Evolutionary conservation across 2,113 vertebrate species (phyloP), one percentile per base, ranked within the genome.

Genomic region (Spheniscus mendiculus): DNA sequence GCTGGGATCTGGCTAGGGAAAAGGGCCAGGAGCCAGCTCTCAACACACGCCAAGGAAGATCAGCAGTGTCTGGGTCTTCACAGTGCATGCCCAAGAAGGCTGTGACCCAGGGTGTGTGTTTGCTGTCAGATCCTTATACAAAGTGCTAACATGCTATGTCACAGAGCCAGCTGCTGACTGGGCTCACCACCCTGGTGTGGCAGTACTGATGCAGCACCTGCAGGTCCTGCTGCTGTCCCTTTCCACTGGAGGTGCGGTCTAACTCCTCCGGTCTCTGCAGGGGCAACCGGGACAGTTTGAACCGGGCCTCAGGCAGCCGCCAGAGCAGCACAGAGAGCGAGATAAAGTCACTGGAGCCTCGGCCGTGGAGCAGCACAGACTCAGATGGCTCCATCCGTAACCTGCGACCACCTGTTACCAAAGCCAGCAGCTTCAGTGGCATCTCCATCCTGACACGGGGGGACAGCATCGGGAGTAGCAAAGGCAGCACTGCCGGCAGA

Each of bases 271-370:
- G 2, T 97, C 87, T 95, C 92, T 52, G 30, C 98, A 99, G 99
- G 98, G 99, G 99, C 47, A 99, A 98, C 97, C 98, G 99, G 45
- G 99, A 99, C 14, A 98, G 99, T 94, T 98, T 99, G 94, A 99
- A 98, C 94, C 98, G 99, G 49, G 98, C 99, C 49, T 99, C 99
- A 3, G 98, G 99, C 98, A 99, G 99, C 98, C 99, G 99, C 56
- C 99, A 99, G 98, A 99, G 99, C 99, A 99, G 99, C 98, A 99
- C 99, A 10, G 99, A 99, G 98, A 99, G 99, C 8, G 99, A 99
- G 85, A 98, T 99, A 95, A 99, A 99, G 90, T 98, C 99, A 4
- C 98, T 99, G 98, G 99, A 99, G 93, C 99, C 99, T 1, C 99
- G 99, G 71, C 99, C 99, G 3, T 99, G 99, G 99, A 99, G 99